A percentile compares a stretch with the other conserved stretches of the same genome.
Conservation (phyloP, 2,797 vertebrate genomes). For the Karalla daura region DNA sequence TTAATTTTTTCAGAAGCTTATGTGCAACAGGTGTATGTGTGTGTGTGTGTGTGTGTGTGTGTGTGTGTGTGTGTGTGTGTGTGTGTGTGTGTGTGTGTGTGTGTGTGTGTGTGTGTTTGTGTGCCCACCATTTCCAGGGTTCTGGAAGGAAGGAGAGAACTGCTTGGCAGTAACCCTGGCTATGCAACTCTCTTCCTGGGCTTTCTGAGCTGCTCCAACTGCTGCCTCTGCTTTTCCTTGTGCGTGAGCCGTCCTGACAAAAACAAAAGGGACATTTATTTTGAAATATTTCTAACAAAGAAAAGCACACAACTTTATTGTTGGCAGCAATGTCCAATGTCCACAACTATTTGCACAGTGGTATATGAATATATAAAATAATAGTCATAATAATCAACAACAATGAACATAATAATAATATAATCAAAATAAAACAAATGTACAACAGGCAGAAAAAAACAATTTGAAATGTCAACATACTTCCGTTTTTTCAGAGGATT, state of each 20-base stretch:
- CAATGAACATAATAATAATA: no score
- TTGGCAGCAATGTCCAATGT: no score
- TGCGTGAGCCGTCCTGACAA: slow-evolving; percentile 93
- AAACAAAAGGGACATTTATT: slow-evolving; percentile 13
- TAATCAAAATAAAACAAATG: no score
- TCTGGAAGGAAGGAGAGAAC: slow-evolving; percentile 98
- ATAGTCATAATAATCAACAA: no score
- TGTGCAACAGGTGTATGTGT: no score
- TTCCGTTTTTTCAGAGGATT: no score
- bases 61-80: not conserved
- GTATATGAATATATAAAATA: no score
- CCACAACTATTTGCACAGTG: no score
- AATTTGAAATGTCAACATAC: no score
- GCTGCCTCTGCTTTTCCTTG: slow-evolving; percentile 94
- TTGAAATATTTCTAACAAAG: not conserved
- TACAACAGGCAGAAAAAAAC: no score
- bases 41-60: slow-evolving; percentile 7
- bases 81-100: slow-evolving; percentile 5
- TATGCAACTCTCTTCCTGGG: slow-evolving; percentile 94
- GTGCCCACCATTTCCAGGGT: slow-evolving; percentile 92
- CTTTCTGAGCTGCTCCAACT: slow-evolving; percentile 90
- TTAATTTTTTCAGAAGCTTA: no score
- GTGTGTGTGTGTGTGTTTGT: not conserved
- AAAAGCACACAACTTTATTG: no score
- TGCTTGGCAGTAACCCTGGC: slow-evolving; percentile 98